A percentile compares a stretch with the other conserved stretches of the same genome.
phyloP scores from a whole-genome alignment of 2,113 vertebrate genomes.

The Chaenocephalus aceratus region DNA sequence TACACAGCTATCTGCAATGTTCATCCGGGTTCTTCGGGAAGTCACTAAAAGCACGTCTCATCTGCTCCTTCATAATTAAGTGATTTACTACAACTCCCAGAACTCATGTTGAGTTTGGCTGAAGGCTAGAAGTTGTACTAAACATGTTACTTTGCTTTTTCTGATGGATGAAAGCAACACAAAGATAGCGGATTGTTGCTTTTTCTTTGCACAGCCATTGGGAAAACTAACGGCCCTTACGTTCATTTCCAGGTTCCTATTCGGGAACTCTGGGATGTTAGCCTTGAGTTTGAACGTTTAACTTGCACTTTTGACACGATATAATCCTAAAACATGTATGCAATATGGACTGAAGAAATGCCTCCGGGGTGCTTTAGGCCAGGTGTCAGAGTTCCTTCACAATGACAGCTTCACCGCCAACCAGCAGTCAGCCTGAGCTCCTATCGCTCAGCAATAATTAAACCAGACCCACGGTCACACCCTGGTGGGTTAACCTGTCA shows the following conservation, averaged over 20 bases:
- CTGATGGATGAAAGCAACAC: neutral
- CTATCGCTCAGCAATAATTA: constrained; percentile 46
- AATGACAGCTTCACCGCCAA: constrained; percentile 41
- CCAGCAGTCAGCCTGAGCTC: constrained; percentile 30
- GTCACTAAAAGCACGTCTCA: neutral
- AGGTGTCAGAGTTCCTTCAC: constrained; percentile 12
- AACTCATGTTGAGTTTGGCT: constrained; percentile 14
- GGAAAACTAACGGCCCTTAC: neutral
- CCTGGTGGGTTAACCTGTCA: constrained; percentile 55
- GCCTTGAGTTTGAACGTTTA: no score
- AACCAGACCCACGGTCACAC: constrained; percentile 58
- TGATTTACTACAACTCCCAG: neutral
- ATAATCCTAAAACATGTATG: neutral
- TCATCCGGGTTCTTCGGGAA: neutral
- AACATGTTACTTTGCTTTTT: neutral
- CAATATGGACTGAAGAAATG: neutral
- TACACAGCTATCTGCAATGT: neutral
- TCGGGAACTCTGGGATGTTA: no score
- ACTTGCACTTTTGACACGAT: neutral
- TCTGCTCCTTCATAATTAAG: neutral
- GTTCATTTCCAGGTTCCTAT: no score
- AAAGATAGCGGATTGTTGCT: neutral
- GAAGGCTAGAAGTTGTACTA: neutral
- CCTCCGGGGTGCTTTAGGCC: neutral
- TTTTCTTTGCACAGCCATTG: neutral